phyloP scores from a whole-genome alignment of 2,797 vertebrate species.

The Fratercula arctica region DNA sequence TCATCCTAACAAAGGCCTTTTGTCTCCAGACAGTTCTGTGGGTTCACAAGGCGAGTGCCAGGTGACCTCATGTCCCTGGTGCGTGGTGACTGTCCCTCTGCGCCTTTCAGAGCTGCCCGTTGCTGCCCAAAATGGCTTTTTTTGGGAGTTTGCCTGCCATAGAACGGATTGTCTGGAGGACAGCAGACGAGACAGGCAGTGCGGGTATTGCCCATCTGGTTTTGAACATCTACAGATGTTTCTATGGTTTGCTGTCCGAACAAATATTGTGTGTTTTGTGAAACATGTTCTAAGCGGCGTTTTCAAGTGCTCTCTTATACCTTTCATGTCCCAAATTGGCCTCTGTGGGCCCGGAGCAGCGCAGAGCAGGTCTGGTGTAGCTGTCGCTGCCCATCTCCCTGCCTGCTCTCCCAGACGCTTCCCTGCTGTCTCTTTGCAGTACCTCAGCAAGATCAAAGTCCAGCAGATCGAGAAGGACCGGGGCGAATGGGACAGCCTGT shows the following conservation, averaged over 20 bases:
- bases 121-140: not conserved
- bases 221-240: not conserved
- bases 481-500: conserved; percentile 91
- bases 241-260: fast-evolving
- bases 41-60: not conserved
- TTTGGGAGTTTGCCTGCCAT: not conserved
- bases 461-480: conserved; percentile 95
- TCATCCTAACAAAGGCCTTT: not conserved
- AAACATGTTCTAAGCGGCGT: not conserved
- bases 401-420: not conserved
- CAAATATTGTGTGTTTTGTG: not conserved
- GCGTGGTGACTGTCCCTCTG: not conserved
- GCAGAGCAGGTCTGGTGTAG: not conserved
- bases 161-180: not conserved
- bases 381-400: fast-evolving
- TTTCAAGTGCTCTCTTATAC: fast-evolving
- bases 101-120: not conserved
- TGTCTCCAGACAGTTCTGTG: not conserved
- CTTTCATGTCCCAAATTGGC: fast-evolving
- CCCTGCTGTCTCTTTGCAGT: conserved; percentile 75
- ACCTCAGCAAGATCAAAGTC: conserved; percentile 98
- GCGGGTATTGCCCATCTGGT: not conserved
- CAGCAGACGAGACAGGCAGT: not conserved
- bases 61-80: not conserved
- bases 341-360: fast-evolving